A percentile compares a stretch with the other conserved stretches of the same genome.
Conservation (phyloP, 2,888 invertebrate genomes). For the Eupithecia abbreviata region DNA sequence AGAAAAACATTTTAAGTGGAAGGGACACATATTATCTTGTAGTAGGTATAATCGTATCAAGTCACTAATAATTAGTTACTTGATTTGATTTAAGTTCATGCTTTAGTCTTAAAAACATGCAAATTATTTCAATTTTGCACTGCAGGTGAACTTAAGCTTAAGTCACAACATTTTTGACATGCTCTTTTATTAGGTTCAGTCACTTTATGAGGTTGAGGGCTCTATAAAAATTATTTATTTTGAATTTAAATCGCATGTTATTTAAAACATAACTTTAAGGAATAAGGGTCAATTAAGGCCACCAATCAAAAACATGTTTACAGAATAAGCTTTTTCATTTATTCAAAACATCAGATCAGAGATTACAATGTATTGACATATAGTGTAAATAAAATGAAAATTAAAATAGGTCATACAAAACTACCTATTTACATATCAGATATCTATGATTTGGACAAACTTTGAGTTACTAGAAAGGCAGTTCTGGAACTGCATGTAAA, state of each 20-base stretch:
- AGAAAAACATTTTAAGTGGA: too few species aligned
- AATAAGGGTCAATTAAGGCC: conserved; percentile 18
- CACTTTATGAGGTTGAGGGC: background rate
- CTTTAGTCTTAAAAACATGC: background rate
- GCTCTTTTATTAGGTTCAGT: background rate
- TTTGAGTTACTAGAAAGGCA: conserved; percentile 46
- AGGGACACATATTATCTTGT: too few species aligned
- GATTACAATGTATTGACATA: conserved; percentile 35
- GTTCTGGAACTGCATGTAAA: conserved; percentile 55
- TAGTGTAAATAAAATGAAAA: conserved; percentile 32
- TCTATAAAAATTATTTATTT: background rate
- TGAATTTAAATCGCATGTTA: background rate
- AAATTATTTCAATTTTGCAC: background rate
- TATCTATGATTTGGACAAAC: conserved; percentile 28
- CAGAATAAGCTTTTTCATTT: conserved; percentile 50
- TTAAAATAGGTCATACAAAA: conserved; percentile 39
- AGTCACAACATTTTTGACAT: background rate
- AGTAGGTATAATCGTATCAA: too few species aligned
- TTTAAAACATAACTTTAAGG: background rate
- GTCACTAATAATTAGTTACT: background rate
- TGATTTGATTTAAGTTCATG: background rate
- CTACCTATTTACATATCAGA: conserved; percentile 29
- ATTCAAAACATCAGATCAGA: conserved; percentile 48
- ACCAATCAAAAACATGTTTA: conserved; percentile 31
- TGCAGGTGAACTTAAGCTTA: background rate